These are phyloP conservation scores for Dermochelys coriacea DNA, from an alignment of 2,797 vertebrate species.

Conservation along the genomic window DNA sequence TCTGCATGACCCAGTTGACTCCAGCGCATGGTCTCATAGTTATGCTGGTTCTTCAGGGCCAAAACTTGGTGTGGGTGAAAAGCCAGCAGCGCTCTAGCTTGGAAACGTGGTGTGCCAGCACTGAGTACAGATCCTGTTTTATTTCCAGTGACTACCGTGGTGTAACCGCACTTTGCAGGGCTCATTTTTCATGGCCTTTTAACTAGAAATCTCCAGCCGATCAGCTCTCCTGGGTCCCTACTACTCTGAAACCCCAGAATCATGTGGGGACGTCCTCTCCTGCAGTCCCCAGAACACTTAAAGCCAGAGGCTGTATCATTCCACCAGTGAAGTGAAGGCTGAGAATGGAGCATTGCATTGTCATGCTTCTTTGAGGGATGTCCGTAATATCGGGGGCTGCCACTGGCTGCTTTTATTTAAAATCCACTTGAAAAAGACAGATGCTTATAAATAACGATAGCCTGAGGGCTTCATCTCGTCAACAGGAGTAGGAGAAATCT, in stretches of 20 bases:
- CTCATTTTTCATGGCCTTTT: not conserved
- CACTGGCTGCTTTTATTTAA: not conserved
- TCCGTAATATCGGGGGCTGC: not conserved
- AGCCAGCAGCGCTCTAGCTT: not conserved
- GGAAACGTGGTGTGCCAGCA: not conserved
- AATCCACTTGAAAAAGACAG: not conserved
- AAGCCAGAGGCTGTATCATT: not conserved
- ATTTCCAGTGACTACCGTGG: accelerated
- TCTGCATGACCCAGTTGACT: not conserved
- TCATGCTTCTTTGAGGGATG: not conserved
- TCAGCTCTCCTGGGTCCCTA: not conserved
- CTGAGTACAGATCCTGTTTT: accelerated
- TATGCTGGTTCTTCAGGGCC: accelerated
- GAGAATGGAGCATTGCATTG: not conserved
- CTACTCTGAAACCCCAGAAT: not conserved
- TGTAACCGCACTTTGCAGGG: not conserved
- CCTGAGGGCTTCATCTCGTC: not conserved
- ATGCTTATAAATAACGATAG: not conserved
- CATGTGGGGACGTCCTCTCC: not conserved
- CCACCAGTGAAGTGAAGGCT: not conserved
- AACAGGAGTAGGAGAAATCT: not conserved
- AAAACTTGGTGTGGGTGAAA: not conserved
- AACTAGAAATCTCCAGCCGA: not conserved
- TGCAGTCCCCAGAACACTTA: not conserved
- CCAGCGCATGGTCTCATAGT: not conserved